These are phyloP conservation scores for Chrysochloris asiatica DNA, from an alignment of 2,113 vertebrate genomes.

Conservation along the genomic window DNA sequence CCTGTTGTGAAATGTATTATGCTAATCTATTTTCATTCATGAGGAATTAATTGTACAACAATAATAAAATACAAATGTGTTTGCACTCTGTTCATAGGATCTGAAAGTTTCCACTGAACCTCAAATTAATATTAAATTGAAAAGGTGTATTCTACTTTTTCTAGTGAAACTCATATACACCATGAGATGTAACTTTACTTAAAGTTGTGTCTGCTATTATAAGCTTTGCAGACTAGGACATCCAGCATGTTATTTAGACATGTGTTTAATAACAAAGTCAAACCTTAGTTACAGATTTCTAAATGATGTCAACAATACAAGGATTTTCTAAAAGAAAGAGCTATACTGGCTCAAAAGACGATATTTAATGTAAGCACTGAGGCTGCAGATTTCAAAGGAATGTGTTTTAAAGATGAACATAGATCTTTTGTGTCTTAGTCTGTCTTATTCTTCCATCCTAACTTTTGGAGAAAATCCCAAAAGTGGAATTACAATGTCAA, in stretches of 20 bases:
- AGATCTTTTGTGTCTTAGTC: background rate
- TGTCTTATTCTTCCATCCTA: too few species aligned
- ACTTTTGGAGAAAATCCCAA: background rate
- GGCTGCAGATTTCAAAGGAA: too few species aligned
- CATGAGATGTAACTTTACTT: constrained; percentile 13
- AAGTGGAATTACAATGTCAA: background rate
- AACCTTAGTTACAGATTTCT: constrained; percentile 33
- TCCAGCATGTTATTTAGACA: constrained; percentile 66
- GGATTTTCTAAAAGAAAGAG: background rate
- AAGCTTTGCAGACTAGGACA: background rate
- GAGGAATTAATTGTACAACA: too few species aligned
- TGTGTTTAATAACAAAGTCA: constrained; percentile 73
- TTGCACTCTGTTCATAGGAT: background rate
- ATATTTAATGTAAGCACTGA: background rate
- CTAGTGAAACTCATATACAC: background rate
- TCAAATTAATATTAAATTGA: background rate
- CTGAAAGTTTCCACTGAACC: background rate
- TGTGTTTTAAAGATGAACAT: too few species aligned
- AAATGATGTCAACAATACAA: background rate
- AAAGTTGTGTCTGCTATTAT: constrained; percentile 34
- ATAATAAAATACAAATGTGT: too few species aligned
- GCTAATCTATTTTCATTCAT: too few species aligned
- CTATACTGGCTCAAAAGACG: background rate
- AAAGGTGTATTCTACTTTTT: background rate
- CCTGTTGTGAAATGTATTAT: background rate